These are phyloP conservation scores for Amphimallon solstitiale DNA, from an alignment of 2,888 invertebrate genomes.

Conservation along the genomic window DNA sequence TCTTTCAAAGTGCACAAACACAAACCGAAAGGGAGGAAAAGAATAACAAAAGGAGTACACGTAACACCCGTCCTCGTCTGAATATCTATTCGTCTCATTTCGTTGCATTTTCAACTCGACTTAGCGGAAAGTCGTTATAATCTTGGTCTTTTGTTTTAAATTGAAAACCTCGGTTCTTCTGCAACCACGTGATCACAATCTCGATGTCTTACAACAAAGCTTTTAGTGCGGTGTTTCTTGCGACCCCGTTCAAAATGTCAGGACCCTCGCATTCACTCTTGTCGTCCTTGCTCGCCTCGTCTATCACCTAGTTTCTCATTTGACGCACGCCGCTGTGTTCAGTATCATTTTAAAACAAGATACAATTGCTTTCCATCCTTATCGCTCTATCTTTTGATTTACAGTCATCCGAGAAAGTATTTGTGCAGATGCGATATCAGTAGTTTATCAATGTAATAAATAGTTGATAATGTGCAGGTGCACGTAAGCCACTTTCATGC, in stretches of 20 bases:
- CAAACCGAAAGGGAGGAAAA: not conserved
- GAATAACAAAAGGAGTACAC: conserved; percentile 1
- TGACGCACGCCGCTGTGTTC: conserved; percentile 10
- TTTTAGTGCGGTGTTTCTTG: conserved; percentile 11
- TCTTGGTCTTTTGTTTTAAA: conserved; percentile 41
- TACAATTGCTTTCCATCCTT: conserved; percentile 9
- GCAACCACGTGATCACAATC: conserved; percentile 41
- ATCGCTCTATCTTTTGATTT: not conserved
- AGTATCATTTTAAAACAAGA: conserved; percentile 7
- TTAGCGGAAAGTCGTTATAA: conserved; percentile 41
- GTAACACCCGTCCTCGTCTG: conserved; percentile 1
- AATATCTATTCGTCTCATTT: conserved; percentile 17
- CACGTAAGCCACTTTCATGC: too few relatives aligned
- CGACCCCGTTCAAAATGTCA: conserved; percentile 23
- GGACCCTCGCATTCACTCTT: too few relatives aligned
- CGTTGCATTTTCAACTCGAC: conserved; percentile 27
- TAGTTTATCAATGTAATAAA: too few relatives aligned
- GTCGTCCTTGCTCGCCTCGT: not conserved
- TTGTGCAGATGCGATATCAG: too few relatives aligned
- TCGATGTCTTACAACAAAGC: conserved; percentile 37
- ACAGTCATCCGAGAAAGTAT: too few relatives aligned
- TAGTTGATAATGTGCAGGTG: too few relatives aligned
- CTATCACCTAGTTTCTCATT: conserved; percentile 12
- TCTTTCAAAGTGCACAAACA: too few relatives aligned
- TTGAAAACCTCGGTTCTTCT: conserved; percentile 42